Base-by-base conservation (phyloP, 2,113 vertebrate genomes). In the Eubucco bourcierii region DNA sequence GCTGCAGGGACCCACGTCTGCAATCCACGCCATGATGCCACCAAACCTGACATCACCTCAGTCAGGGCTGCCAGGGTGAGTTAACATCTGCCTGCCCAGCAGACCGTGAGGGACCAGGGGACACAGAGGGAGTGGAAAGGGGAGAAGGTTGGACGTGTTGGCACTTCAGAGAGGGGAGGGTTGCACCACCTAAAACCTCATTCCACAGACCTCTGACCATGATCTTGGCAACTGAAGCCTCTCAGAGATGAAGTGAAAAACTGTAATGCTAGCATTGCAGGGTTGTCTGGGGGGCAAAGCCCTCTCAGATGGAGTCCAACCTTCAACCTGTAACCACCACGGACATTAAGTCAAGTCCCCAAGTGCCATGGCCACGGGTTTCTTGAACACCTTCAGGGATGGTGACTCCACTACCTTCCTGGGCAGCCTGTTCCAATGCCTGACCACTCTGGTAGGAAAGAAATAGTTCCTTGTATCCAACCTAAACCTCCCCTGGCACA, bases 61-160 rank as follows among this genome's bases (percentile, higher is more conserved):
- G 12, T 63, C 76, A 21, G 1, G 0, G 8, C 86, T 75, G 64
- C 47, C 71, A 5, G 4, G 23, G 59, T 1, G 2, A 1, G 0
- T 50, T 8, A 14, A 15, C 29, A 46, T 20, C 87, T n/a, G 73
- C 1, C 15, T 28, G 5, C 8, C 4, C 4, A 74, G 60, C 1
- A 31, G 37, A 19, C 37, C 0, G 0, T 7, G 5, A 73, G 59
- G 61, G 75, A 19, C 18, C 12, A 25, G 59, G 67, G 16, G 63
- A 65, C 25, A 3, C 44, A 0, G 11, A 65, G 79, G 19, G 5
- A 6, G 31, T 2, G 71, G 58, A 3, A 20, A 23, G 68, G 73
- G 63, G 41, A 37, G 11, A 5, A 21, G 12, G 1, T 2, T 11
- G 67, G 53, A 34, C 5, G 10, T 0, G 3, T 0, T 4, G 72